Base-by-base conservation (phyloP, 2,888 invertebrate species). In the Spisula solida region DNA sequence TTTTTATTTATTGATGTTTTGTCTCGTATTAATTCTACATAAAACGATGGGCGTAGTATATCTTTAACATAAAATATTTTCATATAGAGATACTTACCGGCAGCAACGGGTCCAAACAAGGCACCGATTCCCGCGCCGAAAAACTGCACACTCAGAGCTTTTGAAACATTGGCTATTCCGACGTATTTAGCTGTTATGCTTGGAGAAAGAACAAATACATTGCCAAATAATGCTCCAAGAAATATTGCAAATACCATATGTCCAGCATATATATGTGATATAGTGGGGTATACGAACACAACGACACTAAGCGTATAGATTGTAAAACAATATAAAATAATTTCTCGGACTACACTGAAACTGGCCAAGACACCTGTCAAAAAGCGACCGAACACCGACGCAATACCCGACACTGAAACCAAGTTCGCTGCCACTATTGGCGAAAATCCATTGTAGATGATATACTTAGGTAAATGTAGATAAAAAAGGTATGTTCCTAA, bases 391-490 rank as follows among this genome's bases (percentile, higher is more conserved):
- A 60, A 34, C 10, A 66, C 41, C 2, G 66, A 66, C 8, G 47
- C 34, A 41, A 82, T n/a, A 34, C 82, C 82, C 0, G 82, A 82
- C 47, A 82, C 60, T n/a, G 82, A 82, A 6, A 82, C 66, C 18
- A 82, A n/a, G 25, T 82, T 41, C 18, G 82, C 82, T 14, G 82
- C 82, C 12, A 18, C 12, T 0, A n/a, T 12, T 1, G 66, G 8
- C 1, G 82, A 82, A 82, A 82, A 82, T 25, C 82, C 82, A 10
- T 82, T 82, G 8, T n/a, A 14, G 6, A 82, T 20, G 5, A 82
- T 66, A 25, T 82, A 82, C 8, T 56, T 56, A 0, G 82, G 82
- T 25, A 82, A 47, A 82, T 82, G 82, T 14, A 82, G 25, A 66
- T 47, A 82, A 12, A 82, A 47, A 0, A 82, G 12, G 16, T 82